These are phyloP conservation scores for Drosophila suzukii DNA, from an alignment of 1,140 invertebrate genomes.

Conservation along the genomic window DNA sequence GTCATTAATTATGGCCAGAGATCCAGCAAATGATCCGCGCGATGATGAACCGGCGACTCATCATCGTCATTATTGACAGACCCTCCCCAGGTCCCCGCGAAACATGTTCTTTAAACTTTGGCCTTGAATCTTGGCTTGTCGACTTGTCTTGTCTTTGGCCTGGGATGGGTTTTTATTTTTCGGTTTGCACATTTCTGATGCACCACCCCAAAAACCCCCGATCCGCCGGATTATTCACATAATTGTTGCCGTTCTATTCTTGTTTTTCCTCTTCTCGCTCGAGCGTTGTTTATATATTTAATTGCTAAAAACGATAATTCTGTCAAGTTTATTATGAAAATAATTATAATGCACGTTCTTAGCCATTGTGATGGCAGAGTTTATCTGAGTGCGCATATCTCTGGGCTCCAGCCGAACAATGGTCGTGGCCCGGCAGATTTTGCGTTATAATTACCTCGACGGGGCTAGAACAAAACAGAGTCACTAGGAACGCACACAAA, in stretches of 20 bases:
- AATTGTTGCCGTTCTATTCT: constrained; percentile 62
- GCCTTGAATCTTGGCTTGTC: constrained; percentile 62
- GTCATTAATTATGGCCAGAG: constrained; percentile 78
- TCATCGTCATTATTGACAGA: constrained; percentile 82
- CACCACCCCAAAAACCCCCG: constrained; percentile 24
- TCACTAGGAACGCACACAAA: constrained; percentile 40
- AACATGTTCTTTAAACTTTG: constrained; percentile 81
- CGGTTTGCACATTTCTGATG: constrained; percentile 53
- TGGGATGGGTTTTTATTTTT: constrained; percentile 35
- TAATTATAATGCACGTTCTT: constrained; percentile 77
- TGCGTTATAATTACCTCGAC: constrained; percentile 81
- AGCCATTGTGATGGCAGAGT: constrained; percentile 68
- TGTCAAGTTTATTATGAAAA: constrained; percentile 83
- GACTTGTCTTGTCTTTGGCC: constrained; percentile 45
- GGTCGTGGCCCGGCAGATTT: constrained; percentile 75
- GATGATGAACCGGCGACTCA: constrained; percentile 66
- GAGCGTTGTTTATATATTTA: constrained; percentile 65
- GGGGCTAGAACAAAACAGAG: constrained; percentile 59
- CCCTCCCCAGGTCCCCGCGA: constrained; percentile 9
- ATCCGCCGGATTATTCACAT: constrained; percentile 57
- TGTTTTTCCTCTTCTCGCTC: constrained; percentile 39
- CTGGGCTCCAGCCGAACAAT: constrained; percentile 58
- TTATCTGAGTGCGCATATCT: constrained; percentile 81
- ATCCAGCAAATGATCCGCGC: constrained; percentile 56
- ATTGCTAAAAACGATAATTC: constrained; percentile 82